These are phyloP conservation scores for Zele albiditarsus DNA, from an alignment of 2,888 invertebrate species.

Conservation along the genomic window DNA sequence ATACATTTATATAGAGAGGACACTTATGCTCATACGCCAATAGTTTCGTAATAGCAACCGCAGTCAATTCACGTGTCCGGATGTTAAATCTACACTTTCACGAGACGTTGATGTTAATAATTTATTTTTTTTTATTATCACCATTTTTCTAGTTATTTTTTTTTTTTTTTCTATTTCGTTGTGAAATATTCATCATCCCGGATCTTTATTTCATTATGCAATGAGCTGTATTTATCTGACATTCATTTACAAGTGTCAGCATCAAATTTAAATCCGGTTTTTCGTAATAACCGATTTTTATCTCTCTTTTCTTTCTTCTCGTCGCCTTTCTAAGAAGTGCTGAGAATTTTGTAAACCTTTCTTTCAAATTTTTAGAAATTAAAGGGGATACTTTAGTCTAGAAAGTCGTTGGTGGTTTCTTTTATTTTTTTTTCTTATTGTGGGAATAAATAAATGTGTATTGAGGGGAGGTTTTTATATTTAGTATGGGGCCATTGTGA, in stretches of 20 bases:
- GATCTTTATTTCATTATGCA: slow-evolving; percentile 14
- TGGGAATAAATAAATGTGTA: too few species aligned
- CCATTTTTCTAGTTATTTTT: background rate
- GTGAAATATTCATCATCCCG: slow-evolving; percentile 17
- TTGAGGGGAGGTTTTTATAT: too few species aligned
- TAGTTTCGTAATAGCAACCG: slow-evolving; percentile 16
- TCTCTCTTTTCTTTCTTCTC: background rate
- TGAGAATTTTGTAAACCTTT: too few species aligned
- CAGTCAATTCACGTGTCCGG: slow-evolving; percentile 28
- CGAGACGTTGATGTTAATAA: background rate
- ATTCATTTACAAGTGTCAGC: background rate
- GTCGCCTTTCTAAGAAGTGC: too few species aligned
- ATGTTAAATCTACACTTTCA: slow-evolving; percentile 35
- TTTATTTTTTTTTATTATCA: background rate
- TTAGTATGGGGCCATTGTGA: too few species aligned
- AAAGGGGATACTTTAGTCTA: too few species aligned
- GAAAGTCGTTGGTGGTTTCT: too few species aligned
- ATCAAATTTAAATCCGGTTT: background rate
- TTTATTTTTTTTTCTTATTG: too few species aligned
- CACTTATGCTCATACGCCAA: slow-evolving; percentile 16
- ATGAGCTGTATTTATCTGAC: background rate
- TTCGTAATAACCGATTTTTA: too few species aligned
- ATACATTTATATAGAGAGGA: background rate
- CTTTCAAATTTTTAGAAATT: too few species aligned
- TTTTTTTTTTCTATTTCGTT: background rate